Conservation (phyloP, 2,113 vertebrate species). For the Ardeotis arabs region DNA sequence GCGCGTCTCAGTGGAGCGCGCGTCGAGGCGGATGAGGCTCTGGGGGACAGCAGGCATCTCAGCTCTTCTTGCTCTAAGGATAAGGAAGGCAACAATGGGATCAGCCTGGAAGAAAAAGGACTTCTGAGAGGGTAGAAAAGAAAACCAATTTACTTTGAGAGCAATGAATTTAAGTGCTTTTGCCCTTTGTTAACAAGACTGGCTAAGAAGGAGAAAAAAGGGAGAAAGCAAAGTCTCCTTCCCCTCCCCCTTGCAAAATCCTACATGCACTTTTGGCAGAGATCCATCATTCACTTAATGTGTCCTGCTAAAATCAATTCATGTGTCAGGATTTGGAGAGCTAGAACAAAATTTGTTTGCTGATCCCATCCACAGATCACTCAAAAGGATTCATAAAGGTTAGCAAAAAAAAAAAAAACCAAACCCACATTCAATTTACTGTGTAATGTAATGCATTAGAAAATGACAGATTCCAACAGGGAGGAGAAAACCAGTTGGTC, state of each 20-base stretch:
- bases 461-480: not conserved
- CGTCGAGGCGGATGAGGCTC: accelerated
- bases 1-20: accelerated
- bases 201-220: conserved; percentile 33
- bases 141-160: conserved; percentile 24
- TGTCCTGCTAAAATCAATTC: conserved; percentile 62
- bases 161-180: conserved; percentile 60
- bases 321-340: conserved; percentile 48
- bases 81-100: not conserved
- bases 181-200: conserved; percentile 18
- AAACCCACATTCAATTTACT: conserved; percentile 18
- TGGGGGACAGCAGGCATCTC: not conserved
- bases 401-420: not conserved
- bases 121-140: not conserved
- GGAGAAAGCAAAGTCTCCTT: conserved; percentile 38
- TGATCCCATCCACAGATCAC: conserved; percentile 61
- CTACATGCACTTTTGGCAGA: conserved; percentile 59
- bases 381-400: conserved; percentile 51
- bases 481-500: not conserved
- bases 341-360: conserved; percentile 60
- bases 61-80: not conserved
- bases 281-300: conserved; percentile 61
- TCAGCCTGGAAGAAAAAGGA: not conserved
- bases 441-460: not conserved
- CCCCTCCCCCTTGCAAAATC: conserved; percentile 37